These are phyloP conservation scores for Arvicanthis niloticus DNA, from an alignment of 2,113 vertebrate genomes.

Conservation along the genomic window DNA sequence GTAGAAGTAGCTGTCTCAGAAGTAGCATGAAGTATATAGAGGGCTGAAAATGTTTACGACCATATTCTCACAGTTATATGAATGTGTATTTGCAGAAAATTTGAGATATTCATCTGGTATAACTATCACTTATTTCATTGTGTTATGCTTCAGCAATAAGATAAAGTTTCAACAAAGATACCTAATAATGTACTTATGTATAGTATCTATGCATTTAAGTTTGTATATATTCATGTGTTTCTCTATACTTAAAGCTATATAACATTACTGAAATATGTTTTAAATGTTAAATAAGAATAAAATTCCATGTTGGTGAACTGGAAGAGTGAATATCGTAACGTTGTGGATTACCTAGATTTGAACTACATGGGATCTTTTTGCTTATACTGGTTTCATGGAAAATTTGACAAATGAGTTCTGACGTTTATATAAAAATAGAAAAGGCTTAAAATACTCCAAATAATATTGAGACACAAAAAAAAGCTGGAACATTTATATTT, in stretches of 20 bases:
- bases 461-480: background rate
- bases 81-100: background rate
- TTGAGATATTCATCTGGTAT: background rate
- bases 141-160: background rate
- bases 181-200: background rate
- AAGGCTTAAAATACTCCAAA: background rate
- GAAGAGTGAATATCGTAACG: background rate
- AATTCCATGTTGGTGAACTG: background rate
- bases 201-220: background rate
- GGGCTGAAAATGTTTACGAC: background rate
- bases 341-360: background rate
- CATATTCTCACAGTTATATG: background rate
- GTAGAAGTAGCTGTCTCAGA: background rate
- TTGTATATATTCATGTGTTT: too few relatives aligned
- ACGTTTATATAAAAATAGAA: slow-evolving; percentile 20
- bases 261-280: background rate
- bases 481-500: background rate
- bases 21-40: background rate
- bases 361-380: background rate
- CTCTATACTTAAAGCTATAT: background rate
- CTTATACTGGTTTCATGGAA: background rate
- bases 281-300: background rate
- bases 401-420: slow-evolving; percentile 13
- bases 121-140: background rate
- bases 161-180: background rate